These are phyloP conservation scores for Odontothrips loti DNA, from an alignment of 2,888 invertebrate genomes.

Conservation along the genomic window DNA sequence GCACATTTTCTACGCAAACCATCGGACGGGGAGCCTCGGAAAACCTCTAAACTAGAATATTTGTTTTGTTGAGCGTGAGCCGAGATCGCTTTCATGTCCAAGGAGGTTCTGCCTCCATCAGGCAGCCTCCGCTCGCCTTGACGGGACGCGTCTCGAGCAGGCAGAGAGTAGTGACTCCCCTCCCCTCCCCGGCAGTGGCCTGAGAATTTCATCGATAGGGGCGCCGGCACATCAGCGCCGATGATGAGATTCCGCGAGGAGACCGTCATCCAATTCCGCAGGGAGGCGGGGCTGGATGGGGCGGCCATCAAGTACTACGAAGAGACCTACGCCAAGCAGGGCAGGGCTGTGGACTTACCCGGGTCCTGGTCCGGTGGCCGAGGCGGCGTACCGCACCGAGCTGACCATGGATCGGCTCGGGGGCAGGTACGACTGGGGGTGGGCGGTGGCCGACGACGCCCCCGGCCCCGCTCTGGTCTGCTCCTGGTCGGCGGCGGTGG, in stretches of 20 bases:
- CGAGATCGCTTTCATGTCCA: too few species aligned
- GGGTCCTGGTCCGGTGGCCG: neutral
- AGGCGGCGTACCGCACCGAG: conserved; percentile 16
- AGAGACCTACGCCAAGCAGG: too few species aligned
- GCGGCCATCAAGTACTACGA: too few species aligned
- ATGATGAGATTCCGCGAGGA: neutral
- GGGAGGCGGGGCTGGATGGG: too few species aligned
- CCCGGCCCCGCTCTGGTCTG: conserved; percentile 39
- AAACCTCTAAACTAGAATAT: too few species aligned
- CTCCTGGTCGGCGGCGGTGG: conserved; percentile 53
- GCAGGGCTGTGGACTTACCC: neutral
- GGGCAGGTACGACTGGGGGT: neutral
- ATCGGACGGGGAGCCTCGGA: too few species aligned
- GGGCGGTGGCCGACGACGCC: conserved; percentile 30
- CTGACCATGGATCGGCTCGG: conserved; percentile 8
- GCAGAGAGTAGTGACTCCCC: neutral
- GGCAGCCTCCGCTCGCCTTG: neutral
- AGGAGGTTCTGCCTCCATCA: too few species aligned
- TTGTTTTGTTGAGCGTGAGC: too few species aligned
- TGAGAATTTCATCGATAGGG: neutral
- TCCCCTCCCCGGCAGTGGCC: neutral
- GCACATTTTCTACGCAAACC: too few species aligned
- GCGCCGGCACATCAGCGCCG: neutral
- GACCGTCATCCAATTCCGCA: too few species aligned
- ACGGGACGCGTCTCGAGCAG: neutral